phyloP scores from a whole-genome alignment of 2,888 invertebrate species.

The Atherix ibis region DNA sequence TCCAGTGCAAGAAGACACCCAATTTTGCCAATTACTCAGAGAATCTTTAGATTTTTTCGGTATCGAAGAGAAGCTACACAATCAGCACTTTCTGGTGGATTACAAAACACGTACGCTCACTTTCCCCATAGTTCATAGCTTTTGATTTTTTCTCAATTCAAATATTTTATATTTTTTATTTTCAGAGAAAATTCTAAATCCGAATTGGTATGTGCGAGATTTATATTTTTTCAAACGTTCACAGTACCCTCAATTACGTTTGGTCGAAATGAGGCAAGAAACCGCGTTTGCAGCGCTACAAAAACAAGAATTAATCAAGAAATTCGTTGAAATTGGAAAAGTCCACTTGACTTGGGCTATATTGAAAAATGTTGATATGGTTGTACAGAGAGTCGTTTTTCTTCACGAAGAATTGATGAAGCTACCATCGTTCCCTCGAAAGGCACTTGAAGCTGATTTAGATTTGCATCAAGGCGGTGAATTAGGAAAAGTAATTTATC shows the following conservation, averaged over 20 bases:
- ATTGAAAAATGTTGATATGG: slow-evolving; percentile 82
- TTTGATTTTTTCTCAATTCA: not conserved
- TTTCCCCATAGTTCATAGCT: not conserved
- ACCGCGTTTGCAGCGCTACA: slow-evolving; percentile 83
- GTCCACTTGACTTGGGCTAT: slow-evolving; percentile 83
- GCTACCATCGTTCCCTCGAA: slow-evolving; percentile 92
- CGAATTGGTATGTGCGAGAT: slow-evolving; percentile 89
- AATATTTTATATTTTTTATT: not conserved
- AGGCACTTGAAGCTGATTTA: slow-evolving; percentile 92
- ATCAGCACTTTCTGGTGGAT: slow-evolving; percentile 90
- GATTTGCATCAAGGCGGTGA: slow-evolving; percentile 80
- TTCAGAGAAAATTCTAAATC: slow-evolving; percentile 89
- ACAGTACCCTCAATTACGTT: slow-evolving; percentile 90
- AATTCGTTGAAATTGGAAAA: slow-evolving; percentile 96
- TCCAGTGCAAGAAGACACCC: slow-evolving; percentile 95
- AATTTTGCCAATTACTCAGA: slow-evolving; percentile 84
- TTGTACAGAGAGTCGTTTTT: slow-evolving; percentile 94
- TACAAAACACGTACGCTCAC: slow-evolving; percentile 81
- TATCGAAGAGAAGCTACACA: slow-evolving; percentile 77
- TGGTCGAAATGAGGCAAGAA: slow-evolving; percentile 84
- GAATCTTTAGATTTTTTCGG: slow-evolving; percentile 95
- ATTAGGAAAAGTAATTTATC: slow-evolving; percentile 56
- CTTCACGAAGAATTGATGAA: slow-evolving; percentile 98
- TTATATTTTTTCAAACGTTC: slow-evolving; percentile 90
- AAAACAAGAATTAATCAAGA: slow-evolving; percentile 76